Conservation (phyloP, 2,888 invertebrate genomes). For the Drosophila maculinotata region DNA sequence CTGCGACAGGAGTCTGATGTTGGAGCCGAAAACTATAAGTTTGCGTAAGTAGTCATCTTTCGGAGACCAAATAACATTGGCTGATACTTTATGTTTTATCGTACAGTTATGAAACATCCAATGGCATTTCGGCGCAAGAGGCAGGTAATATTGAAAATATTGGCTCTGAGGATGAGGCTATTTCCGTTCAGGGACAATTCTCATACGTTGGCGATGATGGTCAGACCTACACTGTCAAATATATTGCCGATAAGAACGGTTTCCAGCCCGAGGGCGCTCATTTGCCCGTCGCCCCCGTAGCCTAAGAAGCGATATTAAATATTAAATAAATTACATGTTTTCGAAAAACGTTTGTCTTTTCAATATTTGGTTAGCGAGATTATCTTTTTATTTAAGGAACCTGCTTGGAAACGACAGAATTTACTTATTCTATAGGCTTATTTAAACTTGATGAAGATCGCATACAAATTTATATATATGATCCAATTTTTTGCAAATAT, state of each 20-base stretch:
- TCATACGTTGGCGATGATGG: conserved; percentile 69
- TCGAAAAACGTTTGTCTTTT: conserved; percentile 31
- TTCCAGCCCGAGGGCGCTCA: conserved; percentile 85
- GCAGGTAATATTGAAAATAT: conserved; percentile 59
- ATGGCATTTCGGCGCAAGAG: conserved; percentile 65
- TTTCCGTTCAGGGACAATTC: conserved; percentile 70
- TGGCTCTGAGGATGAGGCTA: conserved; percentile 65
- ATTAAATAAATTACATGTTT: conserved; percentile 41
- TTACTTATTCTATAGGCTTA: not conserved
- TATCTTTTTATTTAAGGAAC: not conserved
- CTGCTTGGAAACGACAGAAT: not conserved
- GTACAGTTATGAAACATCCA: conserved; percentile 59
- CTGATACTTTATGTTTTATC: conserved; percentile 18
- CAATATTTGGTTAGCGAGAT: not conserved
- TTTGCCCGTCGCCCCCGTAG: conserved; percentile 56
- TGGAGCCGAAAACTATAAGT: conserved; percentile 85
- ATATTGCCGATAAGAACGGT: conserved; percentile 85
- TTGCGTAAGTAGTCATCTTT: conserved; percentile 41
- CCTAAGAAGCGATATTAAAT: conserved; percentile 8
- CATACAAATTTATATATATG: too few relatives aligned
- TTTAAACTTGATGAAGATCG: too few relatives aligned
- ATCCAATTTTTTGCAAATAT: too few relatives aligned
- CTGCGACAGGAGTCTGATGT: too few relatives aligned
- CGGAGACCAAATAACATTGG: too few relatives aligned
- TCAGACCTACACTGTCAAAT: conserved; percentile 63